phyloP scores from a whole-genome alignment of 2,797 vertebrate species.

The Syngnathus acus region DNA sequence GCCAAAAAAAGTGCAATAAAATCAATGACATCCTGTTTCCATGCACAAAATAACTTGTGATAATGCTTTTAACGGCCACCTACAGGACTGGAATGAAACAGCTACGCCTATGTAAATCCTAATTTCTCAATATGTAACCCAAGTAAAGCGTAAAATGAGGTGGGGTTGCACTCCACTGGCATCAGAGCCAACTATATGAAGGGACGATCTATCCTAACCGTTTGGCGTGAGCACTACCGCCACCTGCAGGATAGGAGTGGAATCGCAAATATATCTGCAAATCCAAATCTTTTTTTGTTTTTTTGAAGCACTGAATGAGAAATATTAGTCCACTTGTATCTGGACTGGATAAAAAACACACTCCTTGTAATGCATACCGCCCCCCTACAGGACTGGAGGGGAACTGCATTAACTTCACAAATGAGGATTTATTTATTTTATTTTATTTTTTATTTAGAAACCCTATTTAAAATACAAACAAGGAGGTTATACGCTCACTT shows the following conservation, averaged over 20 bases:
- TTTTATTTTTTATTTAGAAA: too few relatives aligned
- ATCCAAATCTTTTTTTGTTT: neutral
- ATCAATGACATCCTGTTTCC: neutral
- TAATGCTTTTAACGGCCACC: constrained; percentile 5
- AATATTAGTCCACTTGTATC: too few relatives aligned
- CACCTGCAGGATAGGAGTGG: neutral
- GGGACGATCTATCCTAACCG: neutral
- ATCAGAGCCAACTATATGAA: neutral
- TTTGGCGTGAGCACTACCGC: neutral
- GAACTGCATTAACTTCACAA: neutral
- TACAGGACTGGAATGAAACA: neutral
- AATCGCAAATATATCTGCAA: neutral
- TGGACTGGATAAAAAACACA: too few relatives aligned
- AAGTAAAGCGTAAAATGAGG: neutral
- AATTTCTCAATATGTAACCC: neutral
- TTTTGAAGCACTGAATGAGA: neutral
- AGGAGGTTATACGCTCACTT: too few relatives aligned
- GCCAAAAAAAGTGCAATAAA: neutral
- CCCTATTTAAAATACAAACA: too few relatives aligned
- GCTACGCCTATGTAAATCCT: neutral
- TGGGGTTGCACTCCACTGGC: neutral
- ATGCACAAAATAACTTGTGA: neutral
- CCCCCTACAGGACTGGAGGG: too few relatives aligned
- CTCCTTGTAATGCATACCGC: too few relatives aligned
- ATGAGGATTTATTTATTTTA: neutral